Evolutionary conservation across 2,888 invertebrate species (phyloP).

Genomic region (Plagodis pulveraria): DNA sequence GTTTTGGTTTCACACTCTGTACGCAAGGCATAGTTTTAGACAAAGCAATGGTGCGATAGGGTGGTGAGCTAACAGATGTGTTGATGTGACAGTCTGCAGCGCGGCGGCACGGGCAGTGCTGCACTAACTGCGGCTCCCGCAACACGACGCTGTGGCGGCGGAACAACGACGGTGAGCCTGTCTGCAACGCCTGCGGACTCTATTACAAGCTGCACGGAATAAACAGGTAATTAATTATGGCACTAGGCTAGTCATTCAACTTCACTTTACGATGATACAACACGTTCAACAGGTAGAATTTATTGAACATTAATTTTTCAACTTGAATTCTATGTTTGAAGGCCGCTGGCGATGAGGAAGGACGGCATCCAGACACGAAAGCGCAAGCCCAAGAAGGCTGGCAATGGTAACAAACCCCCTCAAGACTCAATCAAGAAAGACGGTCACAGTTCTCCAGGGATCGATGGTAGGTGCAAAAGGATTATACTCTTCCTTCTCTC

Average conservation of each 20-base stretch:
- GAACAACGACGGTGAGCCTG: slow-evolving; percentile 98
- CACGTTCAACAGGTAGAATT: too few species aligned
- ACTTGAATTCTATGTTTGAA: slow-evolving; percentile 31
- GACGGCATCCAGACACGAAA: slow-evolving; percentile 98
- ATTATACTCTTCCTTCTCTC: too few species aligned
- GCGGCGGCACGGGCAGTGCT: slow-evolving; percentile 94
- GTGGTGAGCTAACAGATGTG: slow-evolving; percentile 29
- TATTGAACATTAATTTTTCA: not conserved
- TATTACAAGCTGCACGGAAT: slow-evolving; percentile 98
- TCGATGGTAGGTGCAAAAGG: slow-evolving; percentile 58
- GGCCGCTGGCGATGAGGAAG: slow-evolving; percentile 97
- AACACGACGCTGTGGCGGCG: slow-evolving; percentile 99
- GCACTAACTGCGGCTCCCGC: slow-evolving; percentile 98
- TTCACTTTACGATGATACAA: too few species aligned
- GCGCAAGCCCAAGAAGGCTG: slow-evolving; percentile 94
- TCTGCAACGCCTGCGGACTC: slow-evolving; percentile 99
- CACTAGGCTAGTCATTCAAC: too few species aligned
- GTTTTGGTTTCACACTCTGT: not conserved
- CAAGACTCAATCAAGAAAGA: slow-evolving; percentile 74
- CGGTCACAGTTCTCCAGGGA: slow-evolving; percentile 72
- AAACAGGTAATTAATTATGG: slow-evolving; percentile 77
- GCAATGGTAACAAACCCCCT: slow-evolving; percentile 73
- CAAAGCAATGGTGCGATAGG: too few species aligned
- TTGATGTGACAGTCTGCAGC: slow-evolving; percentile 89
- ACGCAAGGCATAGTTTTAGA: too few species aligned